Base-by-base conservation (phyloP, 2,113 vertebrate genomes). In the Pomatostomus ruficeps region DNA sequence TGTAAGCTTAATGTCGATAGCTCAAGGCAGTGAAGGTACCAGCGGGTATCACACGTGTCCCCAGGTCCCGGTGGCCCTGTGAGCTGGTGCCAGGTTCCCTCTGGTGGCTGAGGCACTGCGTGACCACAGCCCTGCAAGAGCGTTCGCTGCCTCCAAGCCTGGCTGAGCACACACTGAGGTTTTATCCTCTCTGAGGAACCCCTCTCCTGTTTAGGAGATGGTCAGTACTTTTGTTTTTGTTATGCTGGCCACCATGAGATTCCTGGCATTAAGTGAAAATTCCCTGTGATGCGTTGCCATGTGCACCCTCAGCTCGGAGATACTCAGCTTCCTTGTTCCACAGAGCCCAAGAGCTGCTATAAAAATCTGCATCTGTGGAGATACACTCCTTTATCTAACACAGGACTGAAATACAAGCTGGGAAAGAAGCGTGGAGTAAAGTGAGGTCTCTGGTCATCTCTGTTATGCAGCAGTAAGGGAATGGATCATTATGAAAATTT, bases 51-150 rank as follows among this genome's bases (percentile, higher is more conserved):
- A 28, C 14, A 4, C 9, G 0, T 2, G 6, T 46, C 45, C 85
- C 12, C 57, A 59, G 42, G 2, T 8, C 21, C 16, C 3, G 1
- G 23, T 4, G 6, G 29, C 48, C 2, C 43, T 29, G 48, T 80
- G n/a, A 86, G 51, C 72, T 85, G 79, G 89, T 55, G 28, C 88
- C 68, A 79, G 90, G 88, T 86, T 95, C 96, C 95, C 85, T 90
- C 96, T 96, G 94, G 46, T 96, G 96, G 91, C 82, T 72, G 85
- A 80, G 55, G 3, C 31, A 2, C 29, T 6, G 51, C 48, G 43
- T 73, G 71, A 21, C 55, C 51, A 13, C 46, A 88, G 71, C n/a
- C 33, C 29, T 61, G 68, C 23, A 10, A 12, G 23, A 80, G 21
- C 0, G 0, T 49, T 21, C 46, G 1, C 40, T 73, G 51, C 72